These are phyloP conservation scores for Cartodere bifasciata DNA, from an alignment of 2,888 invertebrate genomes.

Conservation along the genomic window DNA sequence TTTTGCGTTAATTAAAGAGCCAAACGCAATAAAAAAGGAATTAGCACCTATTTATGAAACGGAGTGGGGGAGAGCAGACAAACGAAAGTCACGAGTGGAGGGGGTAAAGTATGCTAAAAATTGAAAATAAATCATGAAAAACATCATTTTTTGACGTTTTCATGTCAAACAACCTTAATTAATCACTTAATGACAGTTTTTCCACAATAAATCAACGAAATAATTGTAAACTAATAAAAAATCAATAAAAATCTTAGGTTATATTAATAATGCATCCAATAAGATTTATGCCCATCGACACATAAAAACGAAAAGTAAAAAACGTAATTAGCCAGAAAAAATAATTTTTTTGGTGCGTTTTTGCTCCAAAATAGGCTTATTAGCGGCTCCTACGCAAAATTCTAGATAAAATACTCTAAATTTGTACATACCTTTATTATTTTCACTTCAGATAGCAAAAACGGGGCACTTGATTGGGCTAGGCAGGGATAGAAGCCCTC, in stretches of 20 bases:
- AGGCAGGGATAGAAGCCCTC: conserved; percentile 32
- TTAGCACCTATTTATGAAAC: conserved; percentile 14
- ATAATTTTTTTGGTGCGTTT: conserved; percentile 20
- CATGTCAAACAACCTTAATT: conserved; percentile 4
- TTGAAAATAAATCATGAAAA: conserved; percentile 23
- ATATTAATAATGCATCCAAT: no score
- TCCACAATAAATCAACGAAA: conserved; percentile 16
- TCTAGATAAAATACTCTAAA: conserved; percentile 38
- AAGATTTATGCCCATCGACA: no score
- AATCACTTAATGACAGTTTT: conserved; percentile 14
- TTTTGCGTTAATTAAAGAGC: conserved; percentile 11
- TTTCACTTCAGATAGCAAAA: conserved; percentile 36
- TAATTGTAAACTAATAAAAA: conserved; percentile 21
- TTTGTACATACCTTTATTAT: conserved; percentile 37
- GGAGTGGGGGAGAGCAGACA: conserved; percentile 20
- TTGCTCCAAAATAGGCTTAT: conserved; percentile 20
- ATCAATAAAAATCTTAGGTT: conserved; percentile 36
- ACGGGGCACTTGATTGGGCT: conserved; percentile 34
- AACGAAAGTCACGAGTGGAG: conserved; percentile 23
- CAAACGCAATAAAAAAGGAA: conserved; percentile 15
- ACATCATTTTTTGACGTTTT: conserved; percentile 2
- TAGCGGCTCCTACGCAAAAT: conserved; percentile 31
- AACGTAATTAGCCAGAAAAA: conserved; percentile 17
- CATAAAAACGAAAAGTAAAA: conserved; percentile 20
- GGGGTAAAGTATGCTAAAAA: conserved; percentile 26